Conservation (phyloP, 1,140 invertebrate species). For the Ceratoteleas bidentatus region DNA sequence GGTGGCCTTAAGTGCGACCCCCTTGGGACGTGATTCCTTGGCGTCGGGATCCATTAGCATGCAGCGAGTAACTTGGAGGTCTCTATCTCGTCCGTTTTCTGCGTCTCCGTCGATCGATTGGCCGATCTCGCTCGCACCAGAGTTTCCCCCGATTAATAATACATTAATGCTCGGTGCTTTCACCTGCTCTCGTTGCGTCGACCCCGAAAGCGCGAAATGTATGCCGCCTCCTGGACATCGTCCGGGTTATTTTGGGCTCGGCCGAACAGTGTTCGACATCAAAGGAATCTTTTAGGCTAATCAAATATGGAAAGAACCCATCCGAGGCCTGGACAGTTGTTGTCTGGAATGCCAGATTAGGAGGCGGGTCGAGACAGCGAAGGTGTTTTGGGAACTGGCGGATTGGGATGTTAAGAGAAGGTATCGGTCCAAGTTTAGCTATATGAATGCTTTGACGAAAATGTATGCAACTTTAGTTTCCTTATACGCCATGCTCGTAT, state of each 20-base stretch:
- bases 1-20: constrained; percentile 22
- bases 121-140: constrained; percentile 1
- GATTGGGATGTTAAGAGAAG: too few relatives aligned
- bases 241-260: constrained; percentile 8
- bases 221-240: constrained; percentile 23
- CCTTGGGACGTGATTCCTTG: constrained; percentile 40
- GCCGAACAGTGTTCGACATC: constrained; percentile 11
- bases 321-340: too few relatives aligned
- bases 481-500: too few relatives aligned
- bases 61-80: constrained; percentile 36
- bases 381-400: too few relatives aligned
- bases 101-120: constrained; percentile 16
- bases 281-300: too few relatives aligned
- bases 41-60: constrained; percentile 39
- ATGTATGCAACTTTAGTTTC: too few relatives aligned
- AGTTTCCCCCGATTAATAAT: constrained; percentile 45
- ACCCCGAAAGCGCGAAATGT: constrained; percentile 31
- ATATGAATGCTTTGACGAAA: too few relatives aligned
- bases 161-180: constrained; percentile 40
- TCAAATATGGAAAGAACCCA: too few relatives aligned
- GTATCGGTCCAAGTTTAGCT: too few relatives aligned
- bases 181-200: constrained; percentile 12
- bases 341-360: too few relatives aligned
- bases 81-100: constrained; percentile 17
- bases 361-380: too few relatives aligned